phyloP scores from a whole-genome alignment of 2,113 vertebrate species.

The Lophius piscatorius region DNA sequence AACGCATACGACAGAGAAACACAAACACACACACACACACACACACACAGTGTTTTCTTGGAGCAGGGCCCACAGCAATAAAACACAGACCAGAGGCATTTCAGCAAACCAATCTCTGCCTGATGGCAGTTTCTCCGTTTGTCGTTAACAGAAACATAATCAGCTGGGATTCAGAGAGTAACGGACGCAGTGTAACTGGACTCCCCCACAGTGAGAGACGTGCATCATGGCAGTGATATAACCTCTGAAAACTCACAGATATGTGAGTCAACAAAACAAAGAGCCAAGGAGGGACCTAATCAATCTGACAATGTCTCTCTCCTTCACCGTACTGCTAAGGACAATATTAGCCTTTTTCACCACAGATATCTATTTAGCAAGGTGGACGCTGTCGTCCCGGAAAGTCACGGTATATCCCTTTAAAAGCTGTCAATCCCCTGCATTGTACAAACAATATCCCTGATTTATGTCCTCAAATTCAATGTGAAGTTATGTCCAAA shows the following conservation, averaged over 20 bases:
- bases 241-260: neutral
- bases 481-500: too few species aligned
- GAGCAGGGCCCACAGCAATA: constrained; percentile 56
- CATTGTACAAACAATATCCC: too few species aligned
- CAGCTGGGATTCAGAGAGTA: constrained; percentile 52
- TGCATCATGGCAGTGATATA: constrained; percentile 41
- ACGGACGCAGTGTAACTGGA: constrained; percentile 46
- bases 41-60: constrained; percentile 26
- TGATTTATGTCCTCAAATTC: too few species aligned
- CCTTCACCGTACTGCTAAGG: too few species aligned
- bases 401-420: too few species aligned
- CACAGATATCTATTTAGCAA: too few species aligned
- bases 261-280: constrained; percentile 37
- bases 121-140: constrained; percentile 13
- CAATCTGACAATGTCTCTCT: constrained; percentile 14
- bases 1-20: too few species aligned
- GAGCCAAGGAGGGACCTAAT: constrained; percentile 45
- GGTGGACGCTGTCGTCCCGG: too few species aligned
- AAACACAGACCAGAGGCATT: constrained; percentile 43
- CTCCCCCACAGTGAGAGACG: constrained; percentile 37
- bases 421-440: too few species aligned
- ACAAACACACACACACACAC: neutral
- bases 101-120: constrained; percentile 49
- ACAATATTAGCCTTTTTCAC: too few species aligned
- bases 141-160: constrained; percentile 37